phyloP scores from a whole-genome alignment of 2,888 invertebrate genomes.

The Diogma glabrata region DNA sequence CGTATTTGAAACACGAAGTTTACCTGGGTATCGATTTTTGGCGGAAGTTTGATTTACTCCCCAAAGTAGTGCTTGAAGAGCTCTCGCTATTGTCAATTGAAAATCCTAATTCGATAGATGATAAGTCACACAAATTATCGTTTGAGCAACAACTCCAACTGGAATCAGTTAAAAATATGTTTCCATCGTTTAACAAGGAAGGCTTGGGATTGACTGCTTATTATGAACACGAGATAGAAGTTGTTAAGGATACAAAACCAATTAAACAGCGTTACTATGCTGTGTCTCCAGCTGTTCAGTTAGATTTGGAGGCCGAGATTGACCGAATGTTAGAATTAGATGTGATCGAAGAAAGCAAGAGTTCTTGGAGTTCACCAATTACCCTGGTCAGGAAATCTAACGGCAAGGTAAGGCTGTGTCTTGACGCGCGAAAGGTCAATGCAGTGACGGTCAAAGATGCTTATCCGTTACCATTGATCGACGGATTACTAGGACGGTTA shows the following conservation, averaged over 20 bases:
- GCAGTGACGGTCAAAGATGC: background rate
- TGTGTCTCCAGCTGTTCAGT: background rate
- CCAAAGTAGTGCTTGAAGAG: too few species aligned
- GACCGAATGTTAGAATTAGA: background rate
- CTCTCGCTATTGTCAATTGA: too few species aligned
- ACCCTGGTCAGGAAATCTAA: background rate
- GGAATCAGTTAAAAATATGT: background rate
- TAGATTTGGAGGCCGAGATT: background rate
- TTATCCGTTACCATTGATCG: background rate
- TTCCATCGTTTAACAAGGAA: background rate
- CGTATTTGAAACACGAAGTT: too few species aligned
- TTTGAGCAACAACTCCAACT: background rate
- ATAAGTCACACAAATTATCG: too few species aligned
- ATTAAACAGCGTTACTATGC: too few species aligned
- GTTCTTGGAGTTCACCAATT: background rate
- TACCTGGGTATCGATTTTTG: too few species aligned
- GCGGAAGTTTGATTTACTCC: too few species aligned
- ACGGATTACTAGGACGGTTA: background rate
- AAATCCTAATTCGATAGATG: too few species aligned
- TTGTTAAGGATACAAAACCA: background rate
- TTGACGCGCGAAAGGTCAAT: background rate
- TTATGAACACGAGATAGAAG: background rate
- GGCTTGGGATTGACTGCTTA: background rate
- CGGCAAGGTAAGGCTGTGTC: background rate
- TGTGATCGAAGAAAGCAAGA: background rate